Evolutionary conservation across 2,888 invertebrate genomes (phyloP), one percentile per base, ranked within the genome.

Genomic region (Lasioglossum marginatum): DNA sequence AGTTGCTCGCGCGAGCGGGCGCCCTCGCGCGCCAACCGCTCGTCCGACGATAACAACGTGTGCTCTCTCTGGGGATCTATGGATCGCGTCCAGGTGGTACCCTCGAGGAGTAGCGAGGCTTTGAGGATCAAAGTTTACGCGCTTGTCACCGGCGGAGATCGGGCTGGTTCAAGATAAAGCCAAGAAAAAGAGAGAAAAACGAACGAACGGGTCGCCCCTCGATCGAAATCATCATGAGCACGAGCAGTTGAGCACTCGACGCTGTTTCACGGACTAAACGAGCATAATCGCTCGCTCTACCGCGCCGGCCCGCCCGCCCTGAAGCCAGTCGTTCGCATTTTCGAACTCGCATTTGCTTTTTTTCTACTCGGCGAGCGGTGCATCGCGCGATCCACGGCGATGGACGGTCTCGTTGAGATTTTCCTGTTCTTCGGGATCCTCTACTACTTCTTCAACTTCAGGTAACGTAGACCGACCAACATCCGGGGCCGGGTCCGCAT

Each of bases 381-480:
- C 70, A 12, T 60, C 63, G 72, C 76, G 76, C n/a, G 68, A 81
- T n/a, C 31, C 40, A 57, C 43, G 14, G 40, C 57, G 60, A 68
- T 96, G 95, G 96, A 96, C 93, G 96, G 96, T 10, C 96, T 96
- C 82, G 96, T 96, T 71, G 96, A 96, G 94, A 95, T 96, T 89
- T 96, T 96, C 93, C 96, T 97, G 94, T 96, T 96, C 95, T 96
- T 96, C 89, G 96, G 96, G 82, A 95, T 96, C 48, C 95, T 97
- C 88, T 96, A 96, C 95, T 97, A 96, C 96, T 96, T 96, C 95
- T 96, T 96, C 94, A 96, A 96, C 77, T 96, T 96, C 90, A 96
- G 96, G 96, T 96, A 95, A 92, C 72, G 34, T 80, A 72, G 73
- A 45, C 37, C 45, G 52, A 3, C 6, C 10, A n/a, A 52, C 52